Evolutionary conservation across 2,113 vertebrate genomes (phyloP).

Genomic region (Procavia capensis): DNA sequence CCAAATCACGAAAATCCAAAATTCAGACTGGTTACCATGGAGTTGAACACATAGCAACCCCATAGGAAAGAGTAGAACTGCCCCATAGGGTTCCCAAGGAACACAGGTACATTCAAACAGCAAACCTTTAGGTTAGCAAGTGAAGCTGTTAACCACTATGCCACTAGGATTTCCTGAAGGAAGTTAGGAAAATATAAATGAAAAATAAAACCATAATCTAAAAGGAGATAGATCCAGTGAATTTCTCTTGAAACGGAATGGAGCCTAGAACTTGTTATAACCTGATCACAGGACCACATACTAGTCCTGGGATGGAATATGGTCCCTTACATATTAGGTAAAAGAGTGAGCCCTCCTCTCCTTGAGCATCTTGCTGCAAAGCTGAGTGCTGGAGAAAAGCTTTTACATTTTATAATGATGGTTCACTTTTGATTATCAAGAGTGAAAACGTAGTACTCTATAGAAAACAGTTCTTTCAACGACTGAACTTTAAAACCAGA

Average conservation of each 20-base stretch:
- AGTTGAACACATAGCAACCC: too few relatives aligned
- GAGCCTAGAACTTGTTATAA: not conserved
- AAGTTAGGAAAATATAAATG: not conserved
- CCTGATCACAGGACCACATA: not conserved
- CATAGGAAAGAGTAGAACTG: too few relatives aligned
- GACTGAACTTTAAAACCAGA: not conserved
- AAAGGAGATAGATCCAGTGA: not conserved
- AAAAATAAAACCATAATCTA: not conserved
- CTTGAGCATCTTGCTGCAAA: rapidly evolving
- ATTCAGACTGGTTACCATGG: too few relatives aligned
- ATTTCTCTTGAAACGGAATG: not conserved
- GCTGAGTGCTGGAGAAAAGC: not conserved
- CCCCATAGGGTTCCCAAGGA: too few relatives aligned
- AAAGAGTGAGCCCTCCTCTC: not conserved
- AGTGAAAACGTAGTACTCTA: not conserved
- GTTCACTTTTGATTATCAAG: not conserved
- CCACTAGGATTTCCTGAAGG: too few relatives aligned
- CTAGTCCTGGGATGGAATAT: rapidly evolving
- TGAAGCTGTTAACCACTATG: too few relatives aligned
- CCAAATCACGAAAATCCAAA: too few relatives aligned
- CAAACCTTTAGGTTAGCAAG: too few relatives aligned
- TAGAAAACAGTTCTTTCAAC: not conserved
- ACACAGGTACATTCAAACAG: too few relatives aligned
- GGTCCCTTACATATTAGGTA: not conserved
- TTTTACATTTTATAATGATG: not conserved